Percentiles rank a stretch among this genome's conserved stretches.
phyloP scores from a whole-genome alignment of 2,888 invertebrate genomes.

The Eucera pruinosa region DNA sequence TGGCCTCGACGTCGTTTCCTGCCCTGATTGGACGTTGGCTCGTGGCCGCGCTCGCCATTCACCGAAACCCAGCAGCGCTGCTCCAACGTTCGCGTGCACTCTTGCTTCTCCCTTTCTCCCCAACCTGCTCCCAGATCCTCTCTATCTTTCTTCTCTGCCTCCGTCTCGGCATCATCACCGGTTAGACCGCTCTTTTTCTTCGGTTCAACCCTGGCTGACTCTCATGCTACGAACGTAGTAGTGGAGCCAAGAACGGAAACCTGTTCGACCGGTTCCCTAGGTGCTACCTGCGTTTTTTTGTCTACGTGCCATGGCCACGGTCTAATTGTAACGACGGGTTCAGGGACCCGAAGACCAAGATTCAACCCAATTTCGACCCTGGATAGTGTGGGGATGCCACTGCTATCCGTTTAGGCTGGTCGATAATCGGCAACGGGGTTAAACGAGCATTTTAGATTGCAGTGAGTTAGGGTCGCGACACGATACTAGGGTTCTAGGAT shows the following conservation, averaged over 20 bases:
- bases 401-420: too few species aligned
- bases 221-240: too few species aligned
- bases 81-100: constrained; percentile 65
- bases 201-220: too few species aligned
- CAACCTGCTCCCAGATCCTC: neutral
- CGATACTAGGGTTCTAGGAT: neutral
- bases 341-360: neutral
- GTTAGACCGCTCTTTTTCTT: constrained; percentile 53
- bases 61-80: constrained; percentile 66
- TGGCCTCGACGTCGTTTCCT: constrained; percentile 82
- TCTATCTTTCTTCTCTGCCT: constrained; percentile 24
- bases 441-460: neutral
- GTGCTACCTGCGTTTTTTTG: constrained; percentile 72
- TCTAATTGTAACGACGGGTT: constrained; percentile 51
- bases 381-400: too few species aligned
- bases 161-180: constrained; percentile 12
- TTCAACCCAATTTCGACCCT: constrained; percentile 16
- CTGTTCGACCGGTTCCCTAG: constrained; percentile 77
- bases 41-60: constrained; percentile 81
- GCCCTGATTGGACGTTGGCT: constrained; percentile 84
- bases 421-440: neutral
- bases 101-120: constrained; percentile 38
- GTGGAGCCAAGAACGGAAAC: constrained; percentile 61
- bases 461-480: neutral
- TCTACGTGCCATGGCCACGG: neutral